Conservation (phyloP, 1,140 invertebrate genomes). For the Magallana ariakensis region DNA sequence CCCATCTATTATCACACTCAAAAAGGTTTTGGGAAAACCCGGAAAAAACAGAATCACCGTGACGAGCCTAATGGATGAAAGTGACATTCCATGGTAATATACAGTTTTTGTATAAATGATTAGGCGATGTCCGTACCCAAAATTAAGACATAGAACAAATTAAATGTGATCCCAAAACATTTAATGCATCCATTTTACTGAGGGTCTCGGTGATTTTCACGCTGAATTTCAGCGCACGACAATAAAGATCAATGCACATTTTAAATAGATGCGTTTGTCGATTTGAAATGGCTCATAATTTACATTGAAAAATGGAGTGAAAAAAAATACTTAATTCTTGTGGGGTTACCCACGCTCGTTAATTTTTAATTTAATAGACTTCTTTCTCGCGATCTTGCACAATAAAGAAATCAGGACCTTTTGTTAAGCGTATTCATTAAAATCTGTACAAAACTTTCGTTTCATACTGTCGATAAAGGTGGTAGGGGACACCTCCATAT, state of each 20-base stretch:
- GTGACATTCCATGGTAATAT: conserved; percentile 13
- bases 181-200: not conserved
- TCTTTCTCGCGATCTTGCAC: too few relatives aligned
- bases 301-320: not conserved
- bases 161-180: not conserved
- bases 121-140: not conserved
- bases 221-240: not conserved
- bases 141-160: not conserved
- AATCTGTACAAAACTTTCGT: too few relatives aligned
- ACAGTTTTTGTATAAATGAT: conserved; percentile 8
- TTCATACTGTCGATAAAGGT: too few relatives aligned
- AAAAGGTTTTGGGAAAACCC: not conserved
- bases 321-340: not conserved
- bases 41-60: not conserved
- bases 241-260: not conserved
- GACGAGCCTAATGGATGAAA: not conserved
- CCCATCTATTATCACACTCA: not conserved
- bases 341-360: too few relatives aligned
- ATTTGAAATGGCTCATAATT: not conserved
- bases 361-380: too few relatives aligned
- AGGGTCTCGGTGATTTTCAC: not conserved
- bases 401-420: too few relatives aligned
- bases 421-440: too few relatives aligned
- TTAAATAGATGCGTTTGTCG: not conserved
- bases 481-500: too few relatives aligned